Base-by-base conservation (phyloP, 1,140 invertebrate species). In the Triops cancriformis region DNA sequence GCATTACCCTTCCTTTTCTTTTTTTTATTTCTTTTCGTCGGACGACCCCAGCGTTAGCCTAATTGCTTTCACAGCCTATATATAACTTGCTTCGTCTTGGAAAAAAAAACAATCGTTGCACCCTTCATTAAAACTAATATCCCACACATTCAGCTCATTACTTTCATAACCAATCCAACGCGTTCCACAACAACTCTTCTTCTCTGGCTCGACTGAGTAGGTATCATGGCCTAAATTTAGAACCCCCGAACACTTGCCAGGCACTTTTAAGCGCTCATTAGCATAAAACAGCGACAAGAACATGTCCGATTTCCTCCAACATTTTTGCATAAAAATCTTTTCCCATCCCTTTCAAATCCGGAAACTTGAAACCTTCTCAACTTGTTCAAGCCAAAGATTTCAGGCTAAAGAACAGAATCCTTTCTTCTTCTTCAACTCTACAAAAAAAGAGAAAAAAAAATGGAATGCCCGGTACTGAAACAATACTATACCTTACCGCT, bases 211-310 rank as follows among this genome's bases (percentile, higher is more conserved):
- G 31, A 37, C 14, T 12, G 51, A 9, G 51, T 64, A 64, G 51
- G 10, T 64, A n/a, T 18, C 18, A 12, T 64, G 9, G 51, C 51
- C 18, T 64, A n/a, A 64, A 64, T 64, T 64, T 64, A 23, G 23
- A 64, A 6, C 51, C 51, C n/a, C 14, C 6, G 18, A n/a, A 23
- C 51, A 64, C 18, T 7, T 4, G 10, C 14, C 14, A 64, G 51
- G 51, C 51, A 64, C 51, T 23, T 37, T 37, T 37, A 37, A 37
- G 31, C 31, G 31, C 31, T 64, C n/a, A 64, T 64, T 64, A 64
- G 51, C 51, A 64, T 64, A 64, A 23, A 64, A 64, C 51, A 64
- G 31, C 51, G 51, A 64, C 51, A 64, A 64, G 51, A 45, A 64
- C 14, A 18, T n/a, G 9, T 23, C 51, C 23, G 51, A 64, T 64